Conservation (phyloP, 2,797 vertebrate species). For the Enoplosus armatus region DNA sequence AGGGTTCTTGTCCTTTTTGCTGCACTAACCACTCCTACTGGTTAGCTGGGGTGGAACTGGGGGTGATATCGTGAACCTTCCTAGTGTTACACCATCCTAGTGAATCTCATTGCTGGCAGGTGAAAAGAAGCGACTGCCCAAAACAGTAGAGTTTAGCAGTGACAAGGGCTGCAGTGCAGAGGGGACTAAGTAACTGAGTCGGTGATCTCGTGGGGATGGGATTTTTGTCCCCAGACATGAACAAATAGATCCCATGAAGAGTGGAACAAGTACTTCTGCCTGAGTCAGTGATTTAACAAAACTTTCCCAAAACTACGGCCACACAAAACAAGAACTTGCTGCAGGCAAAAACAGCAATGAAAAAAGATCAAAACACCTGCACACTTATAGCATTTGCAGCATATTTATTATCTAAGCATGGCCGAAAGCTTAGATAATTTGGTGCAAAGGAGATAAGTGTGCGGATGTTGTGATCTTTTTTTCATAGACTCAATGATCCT, state of each 20-base stretch:
- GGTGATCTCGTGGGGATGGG: not conserved
- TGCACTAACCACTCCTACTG: not conserved
- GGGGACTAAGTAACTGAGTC: not conserved
- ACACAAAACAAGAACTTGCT: not conserved
- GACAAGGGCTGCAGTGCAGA: not conserved
- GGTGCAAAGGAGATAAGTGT: not conserved
- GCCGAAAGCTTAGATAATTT: not conserved
- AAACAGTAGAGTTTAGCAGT: not conserved
- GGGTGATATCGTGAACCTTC: not conserved
- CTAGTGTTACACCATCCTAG: not conserved
- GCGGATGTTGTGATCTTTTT: not conserved
- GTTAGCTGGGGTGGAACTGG: not conserved
- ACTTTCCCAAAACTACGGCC: not conserved
- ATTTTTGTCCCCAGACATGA: not conserved
- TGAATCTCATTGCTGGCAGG: not conserved
- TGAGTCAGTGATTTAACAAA: not conserved
- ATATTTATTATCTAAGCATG: not conserved
- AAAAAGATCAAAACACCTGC: not conserved
- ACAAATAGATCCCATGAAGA: not conserved
- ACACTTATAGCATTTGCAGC: not conserved
- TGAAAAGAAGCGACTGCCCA: not conserved
- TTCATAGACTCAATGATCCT: not conserved
- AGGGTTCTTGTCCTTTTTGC: not conserved
- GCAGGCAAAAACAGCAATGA: not conserved
- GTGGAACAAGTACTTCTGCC: fast-evolving